Evolutionary conservation across 2,888 invertebrate genomes (phyloP), one percentile per base, ranked within the genome.

Genomic region (Macropis europaea): DNA sequence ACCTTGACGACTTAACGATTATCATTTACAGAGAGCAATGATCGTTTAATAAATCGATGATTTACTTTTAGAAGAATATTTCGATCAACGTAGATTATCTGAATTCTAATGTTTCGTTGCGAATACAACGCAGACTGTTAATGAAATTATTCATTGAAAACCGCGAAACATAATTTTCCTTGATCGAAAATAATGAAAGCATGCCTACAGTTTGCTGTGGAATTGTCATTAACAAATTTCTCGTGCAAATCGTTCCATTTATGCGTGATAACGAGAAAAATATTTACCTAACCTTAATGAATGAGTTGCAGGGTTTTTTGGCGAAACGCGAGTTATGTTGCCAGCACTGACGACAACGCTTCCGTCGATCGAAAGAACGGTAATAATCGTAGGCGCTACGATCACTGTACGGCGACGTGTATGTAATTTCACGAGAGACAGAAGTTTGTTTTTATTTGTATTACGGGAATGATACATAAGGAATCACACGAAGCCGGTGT

Each of bases 381-480:
- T 17, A 28, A 24, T 15, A 56, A 38, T 17, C 45, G 9, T 45
- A 36, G 15, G n/a, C 5, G 34, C 36, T 19, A n/a, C 17, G 6
- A 42, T 38, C 36, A 30, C 15, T 43, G 9, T 34, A 32, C n/a
- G 36, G 34, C 5, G 38, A 30, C 43, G 43, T 45, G 43, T 17
- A 28, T 28, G 43, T 38, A 2, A 50, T 3, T 2, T 54, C 7
- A 19, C 3, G 7, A 60, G n/a, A 11, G 15, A n/a, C n/a, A n/a
- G n/a, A n/a, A n/a, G 11, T 47, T 66, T 72, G 56, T 61, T 73
- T 66, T 61, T 38, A 15, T 47, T 66, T 52, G 7, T 38, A 36
- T 28, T 15, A 36, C 26, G 47, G 38, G 54, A 26, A 72, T 47
- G 42, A 66, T 61, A 40, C 36, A 34, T 26, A 6, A n/a, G 38